Conservation (phyloP, 2,888 invertebrate genomes). For the Cancer borealis region DNA sequence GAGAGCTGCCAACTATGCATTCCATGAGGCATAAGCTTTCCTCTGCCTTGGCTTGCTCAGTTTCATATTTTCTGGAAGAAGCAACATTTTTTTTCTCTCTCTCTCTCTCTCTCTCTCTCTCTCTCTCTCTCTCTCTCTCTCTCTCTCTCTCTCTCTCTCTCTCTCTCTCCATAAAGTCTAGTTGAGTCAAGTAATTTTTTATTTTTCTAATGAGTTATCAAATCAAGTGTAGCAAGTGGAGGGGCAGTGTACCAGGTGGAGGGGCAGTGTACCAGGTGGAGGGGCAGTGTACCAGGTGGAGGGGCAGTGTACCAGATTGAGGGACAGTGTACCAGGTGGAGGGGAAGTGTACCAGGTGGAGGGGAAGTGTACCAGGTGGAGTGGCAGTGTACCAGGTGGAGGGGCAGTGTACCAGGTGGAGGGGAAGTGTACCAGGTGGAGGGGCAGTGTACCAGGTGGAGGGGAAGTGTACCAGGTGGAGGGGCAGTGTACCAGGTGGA, state of each 20-base stretch:
- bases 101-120: conserved; percentile 40
- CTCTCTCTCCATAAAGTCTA: background rate
- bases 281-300: background rate
- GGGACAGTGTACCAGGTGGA: no score
- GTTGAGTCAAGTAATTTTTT: no score
- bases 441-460: no score
- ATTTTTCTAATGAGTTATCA: no score
- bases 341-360: no score
- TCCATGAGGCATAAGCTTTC: conserved; percentile 63
- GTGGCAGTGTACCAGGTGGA: no score
- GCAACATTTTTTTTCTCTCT: background rate
- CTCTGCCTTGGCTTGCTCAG: conserved; percentile 69
- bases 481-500: no score
- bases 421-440: no score
- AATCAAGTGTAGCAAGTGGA: background rate
- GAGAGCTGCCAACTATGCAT: conserved; percentile 51
- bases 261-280: background rate
- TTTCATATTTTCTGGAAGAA: conserved; percentile 63
- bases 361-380: no score
- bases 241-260: background rate
- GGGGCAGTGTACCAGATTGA: no score
- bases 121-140: conserved; percentile 40
- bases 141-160: background rate
- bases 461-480: no score
- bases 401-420: no score